These are phyloP conservation scores for Taurulus bubalis DNA, from an alignment of 2,113 vertebrate species.

Conservation along the genomic window DNA sequence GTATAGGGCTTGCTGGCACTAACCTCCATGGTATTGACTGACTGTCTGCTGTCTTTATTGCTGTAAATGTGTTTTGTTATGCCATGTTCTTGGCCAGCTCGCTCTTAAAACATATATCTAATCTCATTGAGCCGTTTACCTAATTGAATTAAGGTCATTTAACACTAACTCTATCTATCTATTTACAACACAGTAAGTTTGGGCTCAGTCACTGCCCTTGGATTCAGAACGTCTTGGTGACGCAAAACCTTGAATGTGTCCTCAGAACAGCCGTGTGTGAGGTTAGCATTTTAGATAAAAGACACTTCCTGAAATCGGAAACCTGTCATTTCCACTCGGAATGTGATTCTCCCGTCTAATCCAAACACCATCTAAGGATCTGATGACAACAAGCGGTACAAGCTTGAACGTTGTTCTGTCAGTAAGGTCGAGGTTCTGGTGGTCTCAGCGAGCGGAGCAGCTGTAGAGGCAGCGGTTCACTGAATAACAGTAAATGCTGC, in stretches of 20 bases:
- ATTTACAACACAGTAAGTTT: background rate
- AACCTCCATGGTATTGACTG: background rate
- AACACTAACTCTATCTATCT: background rate
- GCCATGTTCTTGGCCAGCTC: background rate
- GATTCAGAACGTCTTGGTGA: background rate
- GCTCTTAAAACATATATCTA: background rate
- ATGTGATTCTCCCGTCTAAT: constrained; percentile 37
- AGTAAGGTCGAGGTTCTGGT: constrained; percentile 17
- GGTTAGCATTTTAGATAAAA: constrained; percentile 47
- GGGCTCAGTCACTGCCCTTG: background rate
- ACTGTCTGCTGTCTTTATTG: background rate
- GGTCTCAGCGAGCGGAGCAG: constrained; percentile 43
- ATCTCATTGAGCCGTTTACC: background rate
- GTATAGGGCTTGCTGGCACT: background rate
- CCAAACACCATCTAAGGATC: constrained; percentile 48
- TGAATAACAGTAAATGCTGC: constrained; percentile 52
- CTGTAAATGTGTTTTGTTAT: background rate
- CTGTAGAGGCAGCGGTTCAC: constrained; percentile 53
- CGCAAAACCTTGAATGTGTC: background rate
- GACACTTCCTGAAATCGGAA: constrained; percentile 59
- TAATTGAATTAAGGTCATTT: background rate
- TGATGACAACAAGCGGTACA: constrained; percentile 19
- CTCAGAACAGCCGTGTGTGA: constrained; percentile 36
- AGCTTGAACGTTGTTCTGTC: constrained; percentile 9
- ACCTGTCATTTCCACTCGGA: constrained; percentile 58